phyloP scores from a whole-genome alignment of 2,113 vertebrate genomes.

The Periophthalmus modestus region DNA sequence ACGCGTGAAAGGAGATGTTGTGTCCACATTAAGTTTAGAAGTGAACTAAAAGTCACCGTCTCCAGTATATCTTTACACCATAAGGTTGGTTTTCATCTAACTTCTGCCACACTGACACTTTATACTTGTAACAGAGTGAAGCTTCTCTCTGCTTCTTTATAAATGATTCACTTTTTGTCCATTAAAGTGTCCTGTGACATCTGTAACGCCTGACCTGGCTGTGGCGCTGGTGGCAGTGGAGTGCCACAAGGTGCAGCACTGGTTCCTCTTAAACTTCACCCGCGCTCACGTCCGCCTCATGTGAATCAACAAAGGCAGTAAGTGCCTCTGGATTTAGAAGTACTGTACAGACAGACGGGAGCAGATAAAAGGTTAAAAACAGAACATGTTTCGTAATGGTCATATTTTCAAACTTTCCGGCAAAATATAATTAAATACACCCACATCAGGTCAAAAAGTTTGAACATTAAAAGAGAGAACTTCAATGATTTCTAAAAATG shows the following conservation, averaged over 20 bases:
- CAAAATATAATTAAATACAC: not conserved
- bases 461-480: not conserved
- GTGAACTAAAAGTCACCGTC: not conserved
- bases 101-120: slow-evolving; percentile 22
- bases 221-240: slow-evolving; percentile 45
- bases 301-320: slow-evolving; percentile 36
- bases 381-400: not conserved
- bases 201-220: slow-evolving; percentile 69
- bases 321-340: slow-evolving; percentile 67
- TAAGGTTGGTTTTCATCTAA: not conserved
- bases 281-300: slow-evolving; percentile 16
- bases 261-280: slow-evolving; percentile 40
- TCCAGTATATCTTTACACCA: slow-evolving; percentile 22
- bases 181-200: slow-evolving; percentile 78
- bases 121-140: slow-evolving; percentile 9
- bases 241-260: slow-evolving; percentile 60
- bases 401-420: not conserved
- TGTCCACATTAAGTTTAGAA: not conserved
- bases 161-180: slow-evolving; percentile 69
- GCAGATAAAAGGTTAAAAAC: not conserved
- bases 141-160: slow-evolving; percentile 49
- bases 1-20: too few relatives aligned
- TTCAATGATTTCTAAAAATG: too few relatives aligned
- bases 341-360: not conserved
- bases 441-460: not conserved